Conservation (phyloP, 1,140 invertebrate genomes). For the Amyelois transitella region DNA sequence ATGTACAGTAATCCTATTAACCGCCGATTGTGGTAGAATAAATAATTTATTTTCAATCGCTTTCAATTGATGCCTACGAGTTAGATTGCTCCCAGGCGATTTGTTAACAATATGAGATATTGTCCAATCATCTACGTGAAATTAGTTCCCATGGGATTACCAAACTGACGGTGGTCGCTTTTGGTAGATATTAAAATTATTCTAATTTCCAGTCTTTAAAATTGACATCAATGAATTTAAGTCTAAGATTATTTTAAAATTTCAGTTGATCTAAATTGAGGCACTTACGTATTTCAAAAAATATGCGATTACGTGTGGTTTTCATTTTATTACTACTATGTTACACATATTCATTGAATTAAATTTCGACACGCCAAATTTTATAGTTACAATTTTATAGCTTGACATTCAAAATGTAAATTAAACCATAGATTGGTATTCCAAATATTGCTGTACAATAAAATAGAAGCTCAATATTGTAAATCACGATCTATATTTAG, state of each 20-base stretch:
- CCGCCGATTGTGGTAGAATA: constrained; percentile 57
- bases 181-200: not conserved
- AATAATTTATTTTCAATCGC: constrained; percentile 63
- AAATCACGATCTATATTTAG: constrained; percentile 2
- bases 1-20: constrained; percentile 61
- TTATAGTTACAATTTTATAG: too few species aligned
- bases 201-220: too few species aligned
- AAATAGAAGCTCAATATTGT: not conserved
- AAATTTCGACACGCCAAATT: too few species aligned
- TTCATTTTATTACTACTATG: too few species aligned
- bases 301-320: too few species aligned
- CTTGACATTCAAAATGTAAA: too few species aligned
- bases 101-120: constrained; percentile 28
- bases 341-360: too few species aligned
- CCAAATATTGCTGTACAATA: not conserved
- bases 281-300: too few species aligned
- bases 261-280: too few species aligned
- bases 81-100: constrained; percentile 23
- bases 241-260: too few species aligned
- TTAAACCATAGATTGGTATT: not conserved
- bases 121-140: constrained; percentile 23
- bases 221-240: too few species aligned
- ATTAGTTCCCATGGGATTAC: constrained; percentile 10
- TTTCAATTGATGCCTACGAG: constrained; percentile 34
- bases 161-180: constrained; percentile 2